Base-by-base conservation (phyloP, 2,797 vertebrate species). In the Scomberomorus guttatus region DNA sequence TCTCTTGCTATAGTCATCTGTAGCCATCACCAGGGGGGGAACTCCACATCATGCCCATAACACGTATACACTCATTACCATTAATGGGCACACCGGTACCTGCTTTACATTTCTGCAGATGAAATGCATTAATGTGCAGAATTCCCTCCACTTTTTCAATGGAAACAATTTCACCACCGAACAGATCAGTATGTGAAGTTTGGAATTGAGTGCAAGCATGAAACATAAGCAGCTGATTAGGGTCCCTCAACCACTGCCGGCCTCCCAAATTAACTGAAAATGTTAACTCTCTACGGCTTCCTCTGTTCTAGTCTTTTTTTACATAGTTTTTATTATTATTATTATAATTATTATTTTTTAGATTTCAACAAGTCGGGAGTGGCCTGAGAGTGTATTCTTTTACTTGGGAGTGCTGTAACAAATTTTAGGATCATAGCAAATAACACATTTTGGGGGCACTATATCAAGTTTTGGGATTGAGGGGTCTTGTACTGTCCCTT, bases 1-100 rank as follows among this genome's bases (percentile, higher is more conserved):
- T 58, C 27, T 44, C 32, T 66, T 46, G 72, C 22, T 77, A 6
- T 73, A 48, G 84, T 63, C 51, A 54, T 72, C n/a, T 64, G 20
- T 12, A 51, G 61, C 37, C 5, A 25, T 67, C n/a, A 69, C 9
- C 4, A n/a, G n/a, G 0, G 14, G 44, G n/a, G 61, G 5, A 56
- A n/a, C 46, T 54, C 62, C 14, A 27, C 20, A 34, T 56, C 11
- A 24, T 52, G 24, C 52, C 32, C 29, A 50, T 73, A 13, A 34
- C 14, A 56, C 75, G 52, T 51, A 34, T 12, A 58, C 13, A 1
- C 20, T 48, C 11, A 56, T 72, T 63, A 42, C 7, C 15, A 32
- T 6, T 10, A 57, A 13, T 12, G 9, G 6, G 4, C 4, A 15
- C 20, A 24, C 2, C 3, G 25, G 27, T 25, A 46, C 12, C 42